These are phyloP conservation scores for Dryobates pubescens DNA, from an alignment of 2,797 vertebrate genomes.

Conservation along the genomic window DNA sequence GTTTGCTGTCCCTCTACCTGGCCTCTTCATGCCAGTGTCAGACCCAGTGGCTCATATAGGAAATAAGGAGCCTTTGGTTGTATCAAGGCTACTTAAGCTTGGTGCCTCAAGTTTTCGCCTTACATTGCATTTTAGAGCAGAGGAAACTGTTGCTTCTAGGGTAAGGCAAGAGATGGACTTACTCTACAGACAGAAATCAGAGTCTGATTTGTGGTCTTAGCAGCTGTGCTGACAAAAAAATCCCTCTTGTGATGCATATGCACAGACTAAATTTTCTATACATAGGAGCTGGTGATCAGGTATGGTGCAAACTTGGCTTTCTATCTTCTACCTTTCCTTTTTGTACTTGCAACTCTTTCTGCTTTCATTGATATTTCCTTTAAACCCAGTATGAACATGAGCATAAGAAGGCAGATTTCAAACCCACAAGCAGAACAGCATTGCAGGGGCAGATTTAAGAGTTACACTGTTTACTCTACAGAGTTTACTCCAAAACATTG, in stretches of 20 bases:
- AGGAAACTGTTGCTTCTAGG: background rate
- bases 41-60: accelerated
- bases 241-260: background rate
- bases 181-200: background rate
- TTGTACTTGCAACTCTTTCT: background rate
- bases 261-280: background rate
- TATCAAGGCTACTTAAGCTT: background rate
- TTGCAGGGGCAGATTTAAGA: background rate
- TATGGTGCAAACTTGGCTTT: background rate
- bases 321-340: background rate
- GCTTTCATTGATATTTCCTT: background rate
- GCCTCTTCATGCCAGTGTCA: background rate
- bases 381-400: background rate
- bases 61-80: background rate
- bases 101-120: background rate
- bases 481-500: background rate
- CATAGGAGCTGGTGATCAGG: accelerated
- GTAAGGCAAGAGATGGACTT: background rate
- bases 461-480: background rate
- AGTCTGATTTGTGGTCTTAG: background rate
- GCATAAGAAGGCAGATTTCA: background rate
- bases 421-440: no score
- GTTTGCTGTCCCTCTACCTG: background rate
- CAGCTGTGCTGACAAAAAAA: background rate
- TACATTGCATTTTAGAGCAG: background rate